Conservation (phyloP, 2,797 vertebrate species). For the Hippocampus kuda region DNA sequence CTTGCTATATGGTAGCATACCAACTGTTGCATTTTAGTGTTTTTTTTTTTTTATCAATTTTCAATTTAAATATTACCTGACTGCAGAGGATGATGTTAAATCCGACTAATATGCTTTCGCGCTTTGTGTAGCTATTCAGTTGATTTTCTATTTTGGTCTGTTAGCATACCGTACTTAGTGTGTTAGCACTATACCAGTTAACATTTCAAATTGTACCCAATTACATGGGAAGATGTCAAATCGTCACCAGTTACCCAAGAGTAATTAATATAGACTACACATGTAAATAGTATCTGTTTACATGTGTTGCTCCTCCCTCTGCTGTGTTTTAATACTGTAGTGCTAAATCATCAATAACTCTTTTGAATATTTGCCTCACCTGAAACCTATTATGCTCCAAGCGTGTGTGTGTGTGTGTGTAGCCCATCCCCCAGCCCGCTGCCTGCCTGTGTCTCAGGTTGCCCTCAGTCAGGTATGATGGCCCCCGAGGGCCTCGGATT, state of each 20-base stretch:
- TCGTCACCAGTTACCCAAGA: too few relatives aligned
- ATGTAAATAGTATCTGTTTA: too few relatives aligned
- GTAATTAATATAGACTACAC: too few relatives aligned
- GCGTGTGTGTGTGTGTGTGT: not conserved
- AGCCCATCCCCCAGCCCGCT: slow-evolving; percentile 1
- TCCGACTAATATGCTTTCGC: too few relatives aligned
- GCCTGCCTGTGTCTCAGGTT: slow-evolving; percentile 42
- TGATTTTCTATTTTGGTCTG: not conserved
- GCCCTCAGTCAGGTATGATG: slow-evolving; percentile 53
- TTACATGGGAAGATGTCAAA: too few relatives aligned
- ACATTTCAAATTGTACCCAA: too few relatives aligned
- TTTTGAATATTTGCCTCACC: not conserved
- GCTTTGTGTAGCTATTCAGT: too few relatives aligned
- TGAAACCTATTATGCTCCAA: not conserved
- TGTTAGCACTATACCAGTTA: not conserved
- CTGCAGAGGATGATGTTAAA: too few relatives aligned
- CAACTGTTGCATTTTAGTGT: too few relatives aligned
- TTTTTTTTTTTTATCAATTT: too few relatives aligned
- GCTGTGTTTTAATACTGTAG: not conserved
- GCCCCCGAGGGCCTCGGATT: slow-evolving; percentile 44
- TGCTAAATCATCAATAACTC: not conserved
- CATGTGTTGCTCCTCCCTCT: not conserved
- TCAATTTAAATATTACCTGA: not conserved
- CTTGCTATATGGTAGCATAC: too few relatives aligned
- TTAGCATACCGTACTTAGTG: not conserved